Base-by-base conservation (phyloP, 2,888 invertebrate species). In the Hemicrepidius hirtus region DNA sequence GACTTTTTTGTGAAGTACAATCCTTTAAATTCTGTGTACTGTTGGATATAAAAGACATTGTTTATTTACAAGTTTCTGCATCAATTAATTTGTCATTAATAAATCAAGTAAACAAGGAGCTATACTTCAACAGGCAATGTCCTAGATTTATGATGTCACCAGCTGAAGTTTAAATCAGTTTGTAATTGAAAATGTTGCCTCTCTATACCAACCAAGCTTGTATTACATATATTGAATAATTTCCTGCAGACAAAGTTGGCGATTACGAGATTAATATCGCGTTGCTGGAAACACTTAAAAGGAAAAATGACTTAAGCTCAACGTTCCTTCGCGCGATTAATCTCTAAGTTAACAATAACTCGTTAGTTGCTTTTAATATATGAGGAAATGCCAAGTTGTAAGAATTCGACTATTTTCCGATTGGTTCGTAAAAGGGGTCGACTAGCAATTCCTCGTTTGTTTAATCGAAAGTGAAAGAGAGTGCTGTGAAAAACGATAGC, bases 211-310 rank as follows among this genome's bases (percentile, higher is more conserved):
- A 57, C 12, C 57, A 37, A 10, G 46, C 46, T 46, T 46, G 28
- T 21, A 21, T 10, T 53, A 53, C 28, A 41, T 21, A 12, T 13
- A 60, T 57, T 40, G 21, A 60, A 60, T 60, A 40, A 60, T 60
- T 57, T 60, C 60, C 60, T 41, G 53, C 7, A 50, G 50, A 50
- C 24, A 50, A 50, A 28, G 9, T 59, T 59, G 21, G 21, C 40
- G 41, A 1, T 41, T 21, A 37, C 16, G 41, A 60, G 60, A 60
- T 41, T 57, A 57, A 57, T 57, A 37, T 57, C 10, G 57, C 35
- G 16, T 37, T 57, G 35, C 13, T 57, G 6, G 57, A 57, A 57
- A 37, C 57, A 57, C 57, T 55, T 57, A 37, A 21, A 41, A 32
- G 28, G 20, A 57, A 37, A 57, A 57, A 57, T 18, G 37, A 57